Evolutionary conservation across 2,113 vertebrate species (phyloP).

Genomic region (Scortum barcoo): DNA sequence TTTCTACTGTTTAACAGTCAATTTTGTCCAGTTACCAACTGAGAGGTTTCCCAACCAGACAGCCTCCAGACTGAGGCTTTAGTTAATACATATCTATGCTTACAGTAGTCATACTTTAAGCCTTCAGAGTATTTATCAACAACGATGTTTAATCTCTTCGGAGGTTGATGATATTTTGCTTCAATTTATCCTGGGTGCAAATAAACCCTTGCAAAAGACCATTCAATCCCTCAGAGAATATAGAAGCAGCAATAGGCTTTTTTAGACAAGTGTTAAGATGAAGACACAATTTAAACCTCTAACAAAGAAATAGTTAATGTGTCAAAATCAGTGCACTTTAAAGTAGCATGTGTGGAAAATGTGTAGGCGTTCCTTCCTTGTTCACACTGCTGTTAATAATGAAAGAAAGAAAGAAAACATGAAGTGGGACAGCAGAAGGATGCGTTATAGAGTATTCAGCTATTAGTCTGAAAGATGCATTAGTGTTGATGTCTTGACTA

Average conservation of each 20-base stretch:
- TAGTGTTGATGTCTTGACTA: neutral
- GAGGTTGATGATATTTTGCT: neutral
- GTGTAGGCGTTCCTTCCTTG: neutral
- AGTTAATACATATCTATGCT: neutral
- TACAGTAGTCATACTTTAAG: neutral
- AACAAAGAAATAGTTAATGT: neutral
- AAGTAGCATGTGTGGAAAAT: neutral
- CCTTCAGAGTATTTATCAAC: neutral
- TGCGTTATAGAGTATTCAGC: neutral
- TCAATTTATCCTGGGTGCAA: neutral
- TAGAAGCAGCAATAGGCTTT: neutral
- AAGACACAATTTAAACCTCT: neutral
- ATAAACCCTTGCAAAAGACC: neutral
- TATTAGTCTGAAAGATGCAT: neutral
- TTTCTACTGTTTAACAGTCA: neutral
- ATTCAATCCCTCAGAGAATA: neutral
- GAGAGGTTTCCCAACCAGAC: neutral
- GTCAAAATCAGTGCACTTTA: neutral
- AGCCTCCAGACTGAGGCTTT: neutral
- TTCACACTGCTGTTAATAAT: neutral
- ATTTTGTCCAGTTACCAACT: neutral
- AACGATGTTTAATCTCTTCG: neutral
- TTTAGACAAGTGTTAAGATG: neutral
- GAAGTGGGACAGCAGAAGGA: neutral
- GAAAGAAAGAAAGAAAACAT: constrained; percentile 1